A percentile compares a stretch with the other conserved stretches of the same genome.
Evolutionary conservation across 2,113 vertebrate species (phyloP).

Genomic region (Thamnophis sirtalis): DNA sequence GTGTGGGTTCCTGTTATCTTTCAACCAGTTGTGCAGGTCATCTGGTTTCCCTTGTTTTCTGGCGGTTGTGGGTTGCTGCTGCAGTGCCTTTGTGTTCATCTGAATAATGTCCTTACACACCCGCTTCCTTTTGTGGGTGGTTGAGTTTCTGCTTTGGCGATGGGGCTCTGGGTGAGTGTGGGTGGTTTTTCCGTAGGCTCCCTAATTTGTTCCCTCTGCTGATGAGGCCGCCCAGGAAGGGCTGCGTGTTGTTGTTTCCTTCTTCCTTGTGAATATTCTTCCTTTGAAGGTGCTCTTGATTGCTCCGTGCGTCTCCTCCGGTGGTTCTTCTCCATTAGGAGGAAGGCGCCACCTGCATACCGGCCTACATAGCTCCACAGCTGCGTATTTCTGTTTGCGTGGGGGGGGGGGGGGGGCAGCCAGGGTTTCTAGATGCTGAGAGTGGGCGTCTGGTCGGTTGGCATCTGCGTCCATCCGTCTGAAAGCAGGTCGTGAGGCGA

Average conservation of each 20-base stretch:
- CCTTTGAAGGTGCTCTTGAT: neutral
- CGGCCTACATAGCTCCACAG: neutral
- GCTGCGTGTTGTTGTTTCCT: neutral
- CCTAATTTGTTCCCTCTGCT: neutral
- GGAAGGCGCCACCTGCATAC: neutral
- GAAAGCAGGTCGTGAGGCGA: neutral
- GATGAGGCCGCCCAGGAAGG: neutral
- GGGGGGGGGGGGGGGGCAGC: too few relatives aligned
- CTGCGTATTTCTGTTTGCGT: neutral
- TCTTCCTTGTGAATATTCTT: neutral
- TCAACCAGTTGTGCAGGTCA: neutral
- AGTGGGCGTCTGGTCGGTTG: too few relatives aligned
- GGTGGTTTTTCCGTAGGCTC: neutral
- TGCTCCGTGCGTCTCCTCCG: neutral
- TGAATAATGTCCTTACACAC: neutral
- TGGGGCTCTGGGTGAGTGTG: neutral
- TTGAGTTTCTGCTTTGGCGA: neutral
- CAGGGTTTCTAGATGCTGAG: neutral
- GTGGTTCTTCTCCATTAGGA: neutral
- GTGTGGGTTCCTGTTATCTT: too few relatives aligned
- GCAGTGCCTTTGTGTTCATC: neutral
- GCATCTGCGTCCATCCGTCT: neutral
- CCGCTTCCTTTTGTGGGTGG: neutral
- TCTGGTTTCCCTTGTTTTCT: neutral
- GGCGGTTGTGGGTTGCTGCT: neutral